These are phyloP conservation scores for Brenthis hecate DNA, from an alignment of 2,888 invertebrate genomes.

Conservation along the genomic window DNA sequence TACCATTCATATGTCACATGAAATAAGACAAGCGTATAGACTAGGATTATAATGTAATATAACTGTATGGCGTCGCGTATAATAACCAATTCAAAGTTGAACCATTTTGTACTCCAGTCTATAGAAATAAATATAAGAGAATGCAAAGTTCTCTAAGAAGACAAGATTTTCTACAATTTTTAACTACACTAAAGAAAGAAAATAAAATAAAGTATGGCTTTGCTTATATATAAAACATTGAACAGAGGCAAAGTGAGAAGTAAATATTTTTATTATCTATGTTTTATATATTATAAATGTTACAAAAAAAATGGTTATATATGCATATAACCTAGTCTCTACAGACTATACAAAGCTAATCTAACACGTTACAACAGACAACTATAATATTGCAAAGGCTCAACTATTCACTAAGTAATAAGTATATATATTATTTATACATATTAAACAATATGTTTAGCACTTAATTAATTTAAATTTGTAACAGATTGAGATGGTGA, in stretches of 20 bases:
- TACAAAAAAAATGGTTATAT: background rate
- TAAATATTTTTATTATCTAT: background rate
- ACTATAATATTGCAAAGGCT: slow-evolving; percentile 24
- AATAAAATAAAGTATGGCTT: slow-evolving; percentile 23
- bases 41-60: slow-evolving; percentile 30
- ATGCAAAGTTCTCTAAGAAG: background rate
- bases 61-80: slow-evolving; percentile 33
- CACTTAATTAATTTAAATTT: background rate
- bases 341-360: slow-evolving; percentile 17
- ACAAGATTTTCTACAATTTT: background rate
- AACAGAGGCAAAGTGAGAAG: background rate
- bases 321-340: background rate
- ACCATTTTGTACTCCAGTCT: slow-evolving; percentile 30
- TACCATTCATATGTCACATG: slow-evolving; percentile 45
- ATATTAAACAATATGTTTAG: slow-evolving; percentile 9
- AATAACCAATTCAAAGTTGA: slow-evolving; percentile 16
- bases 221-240: slow-evolving; percentile 8
- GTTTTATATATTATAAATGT: background rate
- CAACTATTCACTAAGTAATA: background rate
- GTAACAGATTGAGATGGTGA: background rate
- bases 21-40: slow-evolving; percentile 26
- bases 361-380: slow-evolving; percentile 28
- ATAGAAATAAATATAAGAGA: slow-evolving; percentile 8
- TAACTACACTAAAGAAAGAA: background rate
- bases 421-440: slow-evolving; percentile 18